A percentile compares a stretch with the other conserved stretches of the same genome.
Conservation (phyloP, 1,140 invertebrate species). For the Mamestra configurata region DNA sequence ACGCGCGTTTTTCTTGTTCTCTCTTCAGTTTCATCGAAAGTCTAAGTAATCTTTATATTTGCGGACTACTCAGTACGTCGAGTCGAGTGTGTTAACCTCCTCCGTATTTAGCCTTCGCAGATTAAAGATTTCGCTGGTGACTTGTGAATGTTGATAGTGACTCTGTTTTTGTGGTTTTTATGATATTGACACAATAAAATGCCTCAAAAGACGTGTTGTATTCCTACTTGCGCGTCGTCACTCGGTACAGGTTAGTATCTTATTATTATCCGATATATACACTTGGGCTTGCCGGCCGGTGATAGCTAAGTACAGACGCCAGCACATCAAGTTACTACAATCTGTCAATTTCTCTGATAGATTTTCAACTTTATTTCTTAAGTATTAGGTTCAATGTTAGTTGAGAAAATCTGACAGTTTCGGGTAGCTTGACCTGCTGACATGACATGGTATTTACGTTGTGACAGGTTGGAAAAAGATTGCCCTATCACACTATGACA, state of each 20-base stretch:
- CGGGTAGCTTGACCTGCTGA: too few relatives aligned
- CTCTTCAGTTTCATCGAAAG: not conserved
- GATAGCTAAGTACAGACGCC: too few relatives aligned
- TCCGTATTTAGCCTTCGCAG: not conserved
- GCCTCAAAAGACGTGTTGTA: conserved; percentile 9
- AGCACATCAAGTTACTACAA: too few relatives aligned
- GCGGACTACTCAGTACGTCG: not conserved
- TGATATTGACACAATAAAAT: not conserved
- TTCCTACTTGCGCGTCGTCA: not conserved
- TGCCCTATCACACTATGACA: too few relatives aligned
- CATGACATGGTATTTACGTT: too few relatives aligned
- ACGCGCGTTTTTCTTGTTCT: not conserved
- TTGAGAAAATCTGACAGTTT: too few relatives aligned
- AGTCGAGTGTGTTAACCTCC: conserved; percentile 8
- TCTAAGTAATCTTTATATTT: not conserved
- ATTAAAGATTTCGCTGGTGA: not conserved
- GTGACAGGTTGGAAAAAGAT: too few relatives aligned
- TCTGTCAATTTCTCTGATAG: too few relatives aligned
- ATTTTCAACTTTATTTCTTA: too few relatives aligned
- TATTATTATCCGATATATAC: not conserved
- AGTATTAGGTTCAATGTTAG: too few relatives aligned
- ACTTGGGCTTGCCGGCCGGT: not conserved
- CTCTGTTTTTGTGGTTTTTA: not conserved
- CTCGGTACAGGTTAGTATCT: conserved; percentile 2
- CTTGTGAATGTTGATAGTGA: not conserved